Conservation (phyloP, 1,140 invertebrate genomes). For the Octopus bimaculoides region DNA sequence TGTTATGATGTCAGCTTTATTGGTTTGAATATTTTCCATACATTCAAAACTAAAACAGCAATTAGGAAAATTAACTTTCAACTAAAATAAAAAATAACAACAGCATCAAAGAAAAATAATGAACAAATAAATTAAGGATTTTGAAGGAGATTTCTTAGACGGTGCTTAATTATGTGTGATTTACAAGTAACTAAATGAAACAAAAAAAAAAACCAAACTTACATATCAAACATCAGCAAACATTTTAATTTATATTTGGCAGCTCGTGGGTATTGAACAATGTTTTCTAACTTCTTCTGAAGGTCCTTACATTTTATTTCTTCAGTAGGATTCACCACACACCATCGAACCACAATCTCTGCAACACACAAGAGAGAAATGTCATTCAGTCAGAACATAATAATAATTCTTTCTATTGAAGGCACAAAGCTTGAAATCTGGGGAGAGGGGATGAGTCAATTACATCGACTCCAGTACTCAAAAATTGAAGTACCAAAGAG, state of each 20-base stretch:
- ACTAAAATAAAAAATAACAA: background rate
- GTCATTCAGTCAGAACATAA: background rate
- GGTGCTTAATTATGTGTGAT: background rate
- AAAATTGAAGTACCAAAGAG: no score
- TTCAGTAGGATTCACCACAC: background rate
- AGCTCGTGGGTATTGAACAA: background rate
- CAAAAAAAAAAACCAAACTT: background rate
- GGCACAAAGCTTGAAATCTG: no score
- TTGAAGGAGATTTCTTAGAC: background rate
- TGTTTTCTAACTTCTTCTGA: background rate
- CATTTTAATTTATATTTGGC: background rate
- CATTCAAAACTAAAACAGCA: slow-evolving; percentile 69
- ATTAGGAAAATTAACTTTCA: background rate
- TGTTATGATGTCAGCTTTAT: slow-evolving; percentile 79
- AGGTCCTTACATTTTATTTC: background rate
- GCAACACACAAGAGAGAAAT: background rate
- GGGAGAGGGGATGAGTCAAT: no score
- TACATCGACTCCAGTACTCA: no score
- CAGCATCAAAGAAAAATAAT: background rate
- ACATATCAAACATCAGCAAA: background rate
- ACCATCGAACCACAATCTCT: background rate
- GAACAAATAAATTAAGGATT: background rate
- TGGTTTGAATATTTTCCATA: slow-evolving; percentile 69
- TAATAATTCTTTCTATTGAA: no score
- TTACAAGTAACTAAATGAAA: background rate